These are phyloP conservation scores for Tauraco hartlaubi DNA, from an alignment of 2,797 vertebrate species.

Conservation along the genomic window DNA sequence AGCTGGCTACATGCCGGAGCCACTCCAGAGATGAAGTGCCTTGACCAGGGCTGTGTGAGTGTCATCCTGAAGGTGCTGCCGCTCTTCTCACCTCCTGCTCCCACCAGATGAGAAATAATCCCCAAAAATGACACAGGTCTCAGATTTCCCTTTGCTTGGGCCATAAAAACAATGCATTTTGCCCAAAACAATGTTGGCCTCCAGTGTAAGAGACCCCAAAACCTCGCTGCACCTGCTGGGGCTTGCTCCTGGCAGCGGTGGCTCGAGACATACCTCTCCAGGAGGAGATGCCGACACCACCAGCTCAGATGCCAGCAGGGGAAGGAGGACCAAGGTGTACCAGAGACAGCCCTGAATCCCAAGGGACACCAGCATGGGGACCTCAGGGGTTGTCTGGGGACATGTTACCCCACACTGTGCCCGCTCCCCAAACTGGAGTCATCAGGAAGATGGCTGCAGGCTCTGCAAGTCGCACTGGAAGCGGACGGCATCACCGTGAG, in stretches of 20 bases:
- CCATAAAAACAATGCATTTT: background rate
- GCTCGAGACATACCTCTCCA: background rate
- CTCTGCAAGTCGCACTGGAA: rapidly evolving
- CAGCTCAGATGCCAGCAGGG: background rate
- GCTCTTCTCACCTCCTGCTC: background rate
- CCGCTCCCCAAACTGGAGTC: background rate
- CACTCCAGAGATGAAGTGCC: background rate
- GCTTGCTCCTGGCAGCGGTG: background rate
- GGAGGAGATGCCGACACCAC: background rate
- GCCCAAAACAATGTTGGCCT: background rate
- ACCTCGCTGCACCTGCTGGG: rapidly evolving
- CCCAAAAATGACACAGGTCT: background rate
- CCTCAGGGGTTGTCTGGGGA: background rate
- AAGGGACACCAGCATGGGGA: background rate
- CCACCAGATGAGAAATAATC: background rate
- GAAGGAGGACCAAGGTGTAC: background rate
- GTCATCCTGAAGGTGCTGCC: background rate
- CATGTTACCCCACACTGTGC: background rate
- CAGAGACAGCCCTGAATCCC: background rate
- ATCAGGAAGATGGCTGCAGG: rapidly evolving
- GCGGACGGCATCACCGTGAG: rapidly evolving
- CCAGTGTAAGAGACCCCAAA: background rate
- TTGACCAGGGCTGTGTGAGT: background rate
- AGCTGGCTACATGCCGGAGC: rapidly evolving
- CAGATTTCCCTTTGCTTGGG: rapidly evolving